Conservation (phyloP, 2,113 vertebrate species). For the Antechinus stuartii region DNA sequence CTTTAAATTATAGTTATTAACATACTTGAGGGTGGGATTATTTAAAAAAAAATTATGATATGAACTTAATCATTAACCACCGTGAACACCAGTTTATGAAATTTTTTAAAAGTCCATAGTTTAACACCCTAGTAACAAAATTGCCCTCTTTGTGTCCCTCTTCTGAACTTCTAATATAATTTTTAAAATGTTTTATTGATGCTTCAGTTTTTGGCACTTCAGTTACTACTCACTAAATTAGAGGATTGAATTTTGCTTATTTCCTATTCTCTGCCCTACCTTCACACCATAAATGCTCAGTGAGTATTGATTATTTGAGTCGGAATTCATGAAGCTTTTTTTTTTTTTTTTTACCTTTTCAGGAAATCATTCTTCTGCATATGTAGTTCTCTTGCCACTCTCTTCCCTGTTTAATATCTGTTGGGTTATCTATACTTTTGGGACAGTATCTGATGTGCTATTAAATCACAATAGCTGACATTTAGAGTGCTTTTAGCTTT, state of each 20-base stretch:
- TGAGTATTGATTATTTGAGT: neutral
- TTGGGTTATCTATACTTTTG: neutral
- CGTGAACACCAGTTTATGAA: neutral
- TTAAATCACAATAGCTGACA: neutral
- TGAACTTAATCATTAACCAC: too few species aligned
- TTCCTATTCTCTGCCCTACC: neutral
- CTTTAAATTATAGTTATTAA: neutral
- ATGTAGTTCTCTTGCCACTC: neutral
- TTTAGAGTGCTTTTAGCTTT: neutral
- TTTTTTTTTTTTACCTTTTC: conserved; percentile 15
- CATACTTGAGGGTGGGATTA: neutral
- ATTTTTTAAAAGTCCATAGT: neutral
- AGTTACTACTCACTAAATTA: neutral
- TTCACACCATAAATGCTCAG: neutral
- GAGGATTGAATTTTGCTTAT: neutral
- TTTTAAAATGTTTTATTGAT: neutral
- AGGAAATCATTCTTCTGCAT: neutral
- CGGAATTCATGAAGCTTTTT: neutral
- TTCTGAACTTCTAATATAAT: neutral
- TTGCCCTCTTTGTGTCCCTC: neutral
- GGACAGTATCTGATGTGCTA: neutral
- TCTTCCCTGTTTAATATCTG: neutral
- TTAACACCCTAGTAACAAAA: neutral
- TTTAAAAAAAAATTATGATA: neutral
- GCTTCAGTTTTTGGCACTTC: neutral